Percentiles rank a stretch among this genome's conserved stretches.
Conservation (phyloP, 2,113 vertebrate genomes). For the Proteles cristata region DNA sequence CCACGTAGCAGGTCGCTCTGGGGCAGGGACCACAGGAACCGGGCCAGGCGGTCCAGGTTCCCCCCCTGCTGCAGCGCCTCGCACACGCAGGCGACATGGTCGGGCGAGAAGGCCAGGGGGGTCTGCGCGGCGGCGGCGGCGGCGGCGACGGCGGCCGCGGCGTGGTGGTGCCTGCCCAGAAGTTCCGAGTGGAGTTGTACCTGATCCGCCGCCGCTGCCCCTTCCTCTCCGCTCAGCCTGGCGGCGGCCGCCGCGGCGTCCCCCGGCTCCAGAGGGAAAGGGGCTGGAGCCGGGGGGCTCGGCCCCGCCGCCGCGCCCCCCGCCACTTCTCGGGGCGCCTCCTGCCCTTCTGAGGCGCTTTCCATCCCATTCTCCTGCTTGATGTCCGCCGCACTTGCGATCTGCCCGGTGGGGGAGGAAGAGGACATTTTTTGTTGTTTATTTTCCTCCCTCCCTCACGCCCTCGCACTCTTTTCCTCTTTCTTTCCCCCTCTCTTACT, state of each 20-base stretch:
- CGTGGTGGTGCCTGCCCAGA: slow-evolving; percentile 85
- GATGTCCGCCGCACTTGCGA: slow-evolving; percentile 93
- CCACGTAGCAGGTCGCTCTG: slow-evolving; percentile 98
- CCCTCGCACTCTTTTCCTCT: slow-evolving; percentile 71
- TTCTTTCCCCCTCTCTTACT: slow-evolving; percentile 69
- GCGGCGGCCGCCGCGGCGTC: slow-evolving; percentile 90
- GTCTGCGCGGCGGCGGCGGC: slow-evolving; percentile 89
- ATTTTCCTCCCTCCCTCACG: slow-evolving; percentile 81
- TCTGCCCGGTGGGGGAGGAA: slow-evolving; percentile 96
- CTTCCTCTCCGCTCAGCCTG: slow-evolving; percentile 91
- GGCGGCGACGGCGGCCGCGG: slow-evolving; percentile 74
- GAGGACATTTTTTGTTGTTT: slow-evolving; percentile 95
- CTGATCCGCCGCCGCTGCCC: slow-evolving; percentile 87
- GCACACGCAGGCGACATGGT: slow-evolving; percentile 99
- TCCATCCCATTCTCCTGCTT: slow-evolving; percentile 97
- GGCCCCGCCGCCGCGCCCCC: slow-evolving; percentile 76
- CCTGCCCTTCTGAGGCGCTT: slow-evolving; percentile 85
- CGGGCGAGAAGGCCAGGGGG: slow-evolving; percentile 96
- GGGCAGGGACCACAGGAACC: slow-evolving; percentile 98
- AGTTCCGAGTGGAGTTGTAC: slow-evolving; percentile 92
- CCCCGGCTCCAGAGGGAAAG: slow-evolving; percentile 83
- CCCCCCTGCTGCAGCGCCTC: slow-evolving; percentile 99
- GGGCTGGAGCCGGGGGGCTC: slow-evolving; percentile 81
- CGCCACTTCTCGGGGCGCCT: slow-evolving; percentile 78
- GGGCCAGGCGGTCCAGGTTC: slow-evolving; percentile 97